Percentiles rank a stretch among this genome's conserved stretches.
Conservation (phyloP, 2,888 invertebrate species). For the Desoria tigrina region DNA sequence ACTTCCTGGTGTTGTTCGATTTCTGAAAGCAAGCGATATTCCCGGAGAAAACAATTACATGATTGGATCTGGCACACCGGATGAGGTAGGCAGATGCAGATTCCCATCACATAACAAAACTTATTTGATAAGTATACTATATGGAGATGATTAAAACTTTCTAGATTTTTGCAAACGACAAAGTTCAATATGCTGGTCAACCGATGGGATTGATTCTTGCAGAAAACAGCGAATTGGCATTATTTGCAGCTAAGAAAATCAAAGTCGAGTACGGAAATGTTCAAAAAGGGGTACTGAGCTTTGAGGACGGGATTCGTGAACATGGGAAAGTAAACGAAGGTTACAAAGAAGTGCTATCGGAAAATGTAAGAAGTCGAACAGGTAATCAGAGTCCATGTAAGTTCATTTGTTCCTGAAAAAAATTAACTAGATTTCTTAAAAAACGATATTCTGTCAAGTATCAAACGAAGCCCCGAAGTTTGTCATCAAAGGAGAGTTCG, state of each 20-base stretch:
- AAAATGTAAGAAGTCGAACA: slow-evolving; percentile 14
- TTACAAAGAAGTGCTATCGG: slow-evolving; percentile 8
- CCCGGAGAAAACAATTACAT: slow-evolving; percentile 46
- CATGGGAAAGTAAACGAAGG: slow-evolving; percentile 42
- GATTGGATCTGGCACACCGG: slow-evolving; percentile 28
- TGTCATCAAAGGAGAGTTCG: slow-evolving; percentile 61
- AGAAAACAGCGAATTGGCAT: slow-evolving; percentile 54
- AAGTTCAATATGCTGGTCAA: slow-evolving; percentile 57
- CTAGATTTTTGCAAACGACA: slow-evolving; percentile 55
- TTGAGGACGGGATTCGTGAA: slow-evolving; percentile 38
- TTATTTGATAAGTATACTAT: too few relatives aligned
- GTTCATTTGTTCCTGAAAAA: too few relatives aligned
- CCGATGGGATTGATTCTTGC: slow-evolving; percentile 58
- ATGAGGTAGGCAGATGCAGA: slow-evolving; percentile 29
- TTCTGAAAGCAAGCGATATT: slow-evolving; percentile 66
- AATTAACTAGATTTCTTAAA: too few relatives aligned
- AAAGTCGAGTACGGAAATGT: slow-evolving; percentile 54
- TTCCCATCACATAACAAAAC: too few relatives aligned
- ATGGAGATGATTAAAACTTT: too few relatives aligned
- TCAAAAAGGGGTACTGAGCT: slow-evolving; percentile 40
- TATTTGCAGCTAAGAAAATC: slow-evolving; percentile 55
- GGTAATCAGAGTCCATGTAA: too few relatives aligned
- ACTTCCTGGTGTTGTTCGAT: slow-evolving; percentile 67
- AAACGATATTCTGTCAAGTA: too few relatives aligned
- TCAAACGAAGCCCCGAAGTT: slow-evolving; percentile 36